Evolutionary conservation across 2,797 vertebrate genomes (phyloP).

Genomic region (Pitangus sulphuratus): DNA sequence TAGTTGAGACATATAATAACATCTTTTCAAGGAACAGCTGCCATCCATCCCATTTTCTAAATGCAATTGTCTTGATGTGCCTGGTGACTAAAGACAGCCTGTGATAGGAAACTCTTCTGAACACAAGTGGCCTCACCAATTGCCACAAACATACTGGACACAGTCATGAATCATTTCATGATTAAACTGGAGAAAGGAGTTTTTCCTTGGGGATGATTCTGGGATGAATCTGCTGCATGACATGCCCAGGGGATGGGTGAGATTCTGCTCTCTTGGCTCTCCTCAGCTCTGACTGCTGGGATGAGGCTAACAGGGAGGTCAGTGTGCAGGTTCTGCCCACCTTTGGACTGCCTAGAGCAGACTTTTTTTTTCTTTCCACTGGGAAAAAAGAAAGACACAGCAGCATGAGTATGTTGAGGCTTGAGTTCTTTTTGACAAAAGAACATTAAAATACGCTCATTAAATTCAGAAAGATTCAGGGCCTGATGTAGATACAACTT

Average conservation of each 20-base stretch:
- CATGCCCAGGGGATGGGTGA: not conserved
- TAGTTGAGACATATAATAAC: not conserved
- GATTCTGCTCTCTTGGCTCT: not conserved
- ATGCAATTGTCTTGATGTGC: not conserved
- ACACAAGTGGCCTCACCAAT: not conserved
- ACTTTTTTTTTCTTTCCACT: not conserved
- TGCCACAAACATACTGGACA: not conserved
- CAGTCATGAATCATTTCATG: not conserved
- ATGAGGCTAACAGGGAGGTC: not conserved
- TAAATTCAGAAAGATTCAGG: not conserved
- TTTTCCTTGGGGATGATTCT: not conserved
- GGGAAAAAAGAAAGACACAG: not conserved
- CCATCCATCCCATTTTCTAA: not conserved
- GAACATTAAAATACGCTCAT: not conserved
- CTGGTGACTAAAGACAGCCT: not conserved
- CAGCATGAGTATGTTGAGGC: not conserved
- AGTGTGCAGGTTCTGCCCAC: not conserved
- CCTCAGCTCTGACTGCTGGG: not conserved
- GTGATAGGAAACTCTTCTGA: not conserved
- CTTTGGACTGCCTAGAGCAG: not conserved
- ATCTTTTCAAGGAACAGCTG: slow-evolving; percentile 4
- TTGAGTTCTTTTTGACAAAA: not conserved
- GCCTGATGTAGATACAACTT: not conserved
- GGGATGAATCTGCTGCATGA: not conserved
- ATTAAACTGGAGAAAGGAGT: not conserved